phyloP scores from a whole-genome alignment of 2,888 invertebrate species.

The Bedellia somnulentella region DNA sequence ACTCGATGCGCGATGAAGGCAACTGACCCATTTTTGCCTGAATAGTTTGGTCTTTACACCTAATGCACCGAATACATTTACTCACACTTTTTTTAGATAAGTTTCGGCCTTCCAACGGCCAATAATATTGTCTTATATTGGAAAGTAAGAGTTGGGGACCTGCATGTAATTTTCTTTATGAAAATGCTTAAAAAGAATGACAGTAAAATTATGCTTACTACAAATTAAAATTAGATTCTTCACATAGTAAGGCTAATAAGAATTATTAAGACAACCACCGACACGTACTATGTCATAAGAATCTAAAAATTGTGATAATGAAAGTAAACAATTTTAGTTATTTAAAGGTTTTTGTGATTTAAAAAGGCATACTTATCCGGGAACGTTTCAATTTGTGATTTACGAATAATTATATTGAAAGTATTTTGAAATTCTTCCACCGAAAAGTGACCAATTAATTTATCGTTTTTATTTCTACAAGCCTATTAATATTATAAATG shows the following conservation, averaged over 20 bases:
- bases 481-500: too few relatives aligned
- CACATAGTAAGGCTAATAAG: background rate
- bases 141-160: conserved; percentile 1
- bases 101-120: conserved; percentile 2
- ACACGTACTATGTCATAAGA: too few relatives aligned
- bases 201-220: background rate
- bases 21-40: conserved; percentile 6
- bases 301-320: too few relatives aligned
- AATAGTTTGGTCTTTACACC: background rate
- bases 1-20: conserved; percentile 2
- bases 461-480: too few relatives aligned
- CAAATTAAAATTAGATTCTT: background rate
- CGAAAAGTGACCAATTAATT: too few relatives aligned
- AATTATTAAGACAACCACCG: too few relatives aligned
- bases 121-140: background rate
- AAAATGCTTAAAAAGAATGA: background rate
- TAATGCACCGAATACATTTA: background rate
- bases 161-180: background rate
- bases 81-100: background rate
- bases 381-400: too few relatives aligned
- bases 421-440: too few relatives aligned
- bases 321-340: too few relatives aligned
- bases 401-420: too few relatives aligned
- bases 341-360: too few relatives aligned
- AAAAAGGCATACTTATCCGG: too few relatives aligned